Evolutionary conservation across 2,888 invertebrate genomes (phyloP), one percentile per base, ranked within the genome.

Genomic region (Gibbula magus): DNA sequence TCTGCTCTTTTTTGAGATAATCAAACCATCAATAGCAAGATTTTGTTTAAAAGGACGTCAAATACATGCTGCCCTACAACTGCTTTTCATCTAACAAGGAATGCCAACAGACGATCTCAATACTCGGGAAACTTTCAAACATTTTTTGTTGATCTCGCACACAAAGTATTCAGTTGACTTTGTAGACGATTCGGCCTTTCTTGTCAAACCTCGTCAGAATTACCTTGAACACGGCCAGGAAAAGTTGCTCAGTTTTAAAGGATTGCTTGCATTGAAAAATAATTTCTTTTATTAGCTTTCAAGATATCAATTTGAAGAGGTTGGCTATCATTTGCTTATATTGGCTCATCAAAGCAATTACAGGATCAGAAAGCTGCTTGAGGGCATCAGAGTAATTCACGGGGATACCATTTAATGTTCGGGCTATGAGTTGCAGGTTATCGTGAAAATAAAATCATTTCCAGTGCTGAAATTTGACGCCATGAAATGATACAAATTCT

Each of bases 31-130:
- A 70, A 70, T 70, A 39, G 39, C 39, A 39, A 70, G 70, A 70
- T 32, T 70, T 70, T 70, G 70, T 70, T 20, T 70, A 70, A 70
- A 70, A 39, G 70, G 70, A 70, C 35, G 70, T 70, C 70, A 70
- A 70, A 70, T 20, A 35, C 70, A 70, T 70, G 70, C 35, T 70
- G 35, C 70, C 70, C 70, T 20, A 70, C 70, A 70, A 70, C 70
- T 70, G 70, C 70, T 70, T 70, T 70, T 70, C 70, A 70, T 35
- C 70, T 70, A 70, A 70, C 35, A 70, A 70, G 39, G 70, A 70
- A 20, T 8, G 35, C 70, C 35, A 70, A 70, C 70, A 70, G n/a
- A 35, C 32, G 10, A 16, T 70, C 35, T 70, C 70, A 70, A 70
- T 70, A 39, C 39, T 35, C 32, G 18, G 35, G 70, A 20, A 39